Conservation (phyloP, 1,140 invertebrate genomes). For the Lasioglossum albipes region DNA sequence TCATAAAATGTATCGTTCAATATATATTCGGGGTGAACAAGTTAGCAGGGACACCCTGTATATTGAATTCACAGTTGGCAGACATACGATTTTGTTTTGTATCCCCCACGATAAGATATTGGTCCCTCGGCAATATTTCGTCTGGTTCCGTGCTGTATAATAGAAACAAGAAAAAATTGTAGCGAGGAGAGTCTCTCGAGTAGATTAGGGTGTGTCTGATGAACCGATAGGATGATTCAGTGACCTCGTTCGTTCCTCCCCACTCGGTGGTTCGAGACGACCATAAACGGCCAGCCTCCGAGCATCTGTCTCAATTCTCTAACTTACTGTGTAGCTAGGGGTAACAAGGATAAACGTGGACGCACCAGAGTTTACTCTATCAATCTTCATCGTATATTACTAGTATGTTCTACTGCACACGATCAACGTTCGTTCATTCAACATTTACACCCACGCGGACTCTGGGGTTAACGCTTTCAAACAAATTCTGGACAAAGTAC, state of each 20-base stretch:
- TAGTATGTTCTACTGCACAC: background rate
- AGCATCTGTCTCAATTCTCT: background rate
- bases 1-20: too few species aligned
- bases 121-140: too few species aligned
- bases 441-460: too few species aligned
- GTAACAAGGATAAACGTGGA: background rate
- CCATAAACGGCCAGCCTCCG: background rate
- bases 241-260: conserved; percentile 6
- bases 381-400: background rate
- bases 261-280: background rate
- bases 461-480: too few species aligned
- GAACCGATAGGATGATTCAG: background rate
- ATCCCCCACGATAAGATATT: too few species aligned
- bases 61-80: too few species aligned
- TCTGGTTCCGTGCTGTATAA: too few species aligned
- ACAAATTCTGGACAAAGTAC: too few species aligned
- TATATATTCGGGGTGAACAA: too few species aligned
- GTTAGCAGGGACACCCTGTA: too few species aligned
- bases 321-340: background rate
- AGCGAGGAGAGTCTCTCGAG: background rate
- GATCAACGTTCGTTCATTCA: background rate
- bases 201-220: conserved; percentile 2
- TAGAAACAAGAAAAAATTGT: background rate
- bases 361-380: background rate
- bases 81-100: too few species aligned